Conservation (phyloP, 2,888 invertebrate species). For the Lottia scabra region DNA sequence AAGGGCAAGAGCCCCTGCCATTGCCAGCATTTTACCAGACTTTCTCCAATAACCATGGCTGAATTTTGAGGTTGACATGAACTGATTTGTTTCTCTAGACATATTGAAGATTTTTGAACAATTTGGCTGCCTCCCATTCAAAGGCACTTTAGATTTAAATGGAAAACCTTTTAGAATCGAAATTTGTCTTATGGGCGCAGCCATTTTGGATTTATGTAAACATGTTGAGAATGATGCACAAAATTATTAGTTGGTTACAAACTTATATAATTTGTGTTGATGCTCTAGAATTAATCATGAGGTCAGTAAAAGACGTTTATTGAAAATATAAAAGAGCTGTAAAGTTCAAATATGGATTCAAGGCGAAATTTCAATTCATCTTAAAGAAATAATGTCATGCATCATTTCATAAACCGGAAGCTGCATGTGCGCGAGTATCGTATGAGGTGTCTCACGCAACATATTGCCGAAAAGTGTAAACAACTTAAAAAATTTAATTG, state of each 20-base stretch:
- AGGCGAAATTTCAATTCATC: no score
- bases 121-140: no score
- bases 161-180: conserved; percentile 24
- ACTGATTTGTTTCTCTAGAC: no score
- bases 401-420: conserved; percentile 5
- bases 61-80: no score
- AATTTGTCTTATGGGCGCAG: conserved; percentile 36
- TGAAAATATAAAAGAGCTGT: no score
- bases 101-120: no score
- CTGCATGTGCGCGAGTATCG: conserved; percentile 5
- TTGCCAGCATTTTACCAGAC: conserved; percentile 7
- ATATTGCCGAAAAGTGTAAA: neutral
- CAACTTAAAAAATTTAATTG: neutral
- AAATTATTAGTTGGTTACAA: neutral
- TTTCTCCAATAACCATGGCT: no score
- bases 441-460: conserved; percentile 9
- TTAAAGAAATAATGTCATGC: neutral
- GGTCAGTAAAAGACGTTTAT: no score
- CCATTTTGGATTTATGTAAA: conserved; percentile 39
- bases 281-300: no score
- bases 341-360: no score
- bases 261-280: no score
- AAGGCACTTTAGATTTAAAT: no score
- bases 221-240: neutral
- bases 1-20: conserved; percentile 14